Evolutionary conservation across 1,140 invertebrate genomes (phyloP), one percentile per base, ranked within the genome.

Genomic region (Ladona fulva): DNA sequence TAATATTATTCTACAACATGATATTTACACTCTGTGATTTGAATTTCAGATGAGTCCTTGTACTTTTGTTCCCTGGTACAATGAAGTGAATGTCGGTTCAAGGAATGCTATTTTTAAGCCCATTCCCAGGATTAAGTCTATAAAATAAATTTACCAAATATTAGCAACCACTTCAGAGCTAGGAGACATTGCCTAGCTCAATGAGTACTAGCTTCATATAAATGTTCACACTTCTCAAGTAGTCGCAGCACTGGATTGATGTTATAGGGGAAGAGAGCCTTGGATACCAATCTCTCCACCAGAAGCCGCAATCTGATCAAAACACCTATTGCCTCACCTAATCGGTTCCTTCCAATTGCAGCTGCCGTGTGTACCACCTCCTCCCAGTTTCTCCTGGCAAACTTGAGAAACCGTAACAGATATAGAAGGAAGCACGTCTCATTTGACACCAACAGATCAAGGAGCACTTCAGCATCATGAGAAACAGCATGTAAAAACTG

Each of bases 381-480:
- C 0, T 88, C 85, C 94, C 94, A 96, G 83, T 95, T 94, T 80
- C 92, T 89, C 79, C 91, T 87, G 16, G 95, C 90, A 86, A 94
- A 95, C 82, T 96, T 96, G 24, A 97, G 87, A 82, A 96, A 92
- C 80, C 94, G 88, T 76, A 95, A 86, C 76, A 97, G 86, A 86
- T 97, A 97, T 5, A 95, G 85, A 73, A 97, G 85, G 83, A 96
- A 97, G 85, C 94, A 95, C 7, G 95, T 97, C 84, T 97, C 95
- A 83, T 95, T 96, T 81, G 94, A 95, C 25, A 95, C 93, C 78
- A 97, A 87, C 83, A 95, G 91, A 87, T 97, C 95, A 44, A 97
- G 84, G 24, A 97, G 82, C 0, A 96, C 90, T 83, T 93, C 91
- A 16, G 91, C 90, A 83, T 95, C 94, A 82, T 94, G 91, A 74